Percentiles rank a stretch among this genome's conserved stretches.
phyloP scores from a whole-genome alignment of 2,888 invertebrate genomes.

The Callosobruchus maculatus region DNA sequence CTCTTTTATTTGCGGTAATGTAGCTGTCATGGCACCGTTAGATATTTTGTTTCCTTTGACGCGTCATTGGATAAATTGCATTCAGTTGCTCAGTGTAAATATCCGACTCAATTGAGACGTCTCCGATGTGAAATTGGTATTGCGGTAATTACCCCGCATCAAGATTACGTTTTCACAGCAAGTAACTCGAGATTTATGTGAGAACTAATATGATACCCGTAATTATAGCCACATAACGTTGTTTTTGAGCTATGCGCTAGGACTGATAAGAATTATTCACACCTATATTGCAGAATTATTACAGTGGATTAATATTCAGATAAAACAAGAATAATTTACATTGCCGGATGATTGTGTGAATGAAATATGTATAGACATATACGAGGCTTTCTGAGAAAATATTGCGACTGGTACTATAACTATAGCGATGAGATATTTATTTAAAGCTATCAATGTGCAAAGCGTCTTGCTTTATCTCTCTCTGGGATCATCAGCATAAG shows the following conservation, averaged over 20 bases:
- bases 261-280: too few relatives aligned
- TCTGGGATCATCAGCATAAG: too few relatives aligned
- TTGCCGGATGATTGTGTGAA: too few relatives aligned
- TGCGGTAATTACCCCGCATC: neutral
- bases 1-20: neutral
- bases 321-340: too few relatives aligned
- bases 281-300: too few relatives aligned
- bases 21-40: neutral
- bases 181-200: neutral
- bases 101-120: neutral
- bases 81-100: neutral
- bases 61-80: neutral
- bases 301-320: too few relatives aligned
- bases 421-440: too few relatives aligned
- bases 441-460: too few relatives aligned
- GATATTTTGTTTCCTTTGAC: neutral
- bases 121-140: neutral
- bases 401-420: too few relatives aligned
- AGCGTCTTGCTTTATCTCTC: too few relatives aligned
- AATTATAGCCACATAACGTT: neutral
- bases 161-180: neutral
- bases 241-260: neutral
- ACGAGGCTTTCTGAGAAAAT: too few relatives aligned
- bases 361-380: too few relatives aligned
- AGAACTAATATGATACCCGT: neutral